Evolutionary conservation across 2,113 vertebrate genomes (phyloP).

Genomic region (Panthera tigris): DNA sequence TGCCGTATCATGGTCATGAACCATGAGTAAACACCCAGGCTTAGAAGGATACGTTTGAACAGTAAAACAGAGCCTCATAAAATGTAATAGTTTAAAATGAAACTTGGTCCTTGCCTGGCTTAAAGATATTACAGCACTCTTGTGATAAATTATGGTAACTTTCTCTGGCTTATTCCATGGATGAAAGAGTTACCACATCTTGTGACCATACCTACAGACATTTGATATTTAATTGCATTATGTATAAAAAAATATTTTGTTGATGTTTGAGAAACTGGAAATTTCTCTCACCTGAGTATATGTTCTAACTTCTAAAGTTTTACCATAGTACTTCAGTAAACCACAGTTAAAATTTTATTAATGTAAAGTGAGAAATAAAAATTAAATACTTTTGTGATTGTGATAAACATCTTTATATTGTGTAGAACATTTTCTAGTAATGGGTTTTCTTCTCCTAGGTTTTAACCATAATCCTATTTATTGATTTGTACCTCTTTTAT

Average conservation of each 20-base stretch:
- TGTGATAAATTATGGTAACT: not conserved
- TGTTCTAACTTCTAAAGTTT: not conserved
- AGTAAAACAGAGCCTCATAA: not conserved
- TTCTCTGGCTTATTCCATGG: not conserved
- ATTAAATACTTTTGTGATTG: not conserved
- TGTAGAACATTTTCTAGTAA: not conserved
- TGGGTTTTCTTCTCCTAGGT: not conserved
- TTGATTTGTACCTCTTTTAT: constrained; percentile 21
- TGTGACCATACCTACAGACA: not conserved
- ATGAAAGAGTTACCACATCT: not conserved
- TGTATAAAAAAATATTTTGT: not conserved
- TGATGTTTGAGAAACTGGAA: constrained; percentile 22
- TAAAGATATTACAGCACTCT: not conserved
- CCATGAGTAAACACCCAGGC: not conserved
- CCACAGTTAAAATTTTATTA: constrained; percentile 15
- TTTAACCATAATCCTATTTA: not conserved
- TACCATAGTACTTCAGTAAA: not conserved
- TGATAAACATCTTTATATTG: constrained; percentile 31
- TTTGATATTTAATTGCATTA: constrained; percentile 24
- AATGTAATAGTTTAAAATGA: not conserved
- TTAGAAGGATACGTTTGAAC: not conserved
- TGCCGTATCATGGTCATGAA: not conserved
- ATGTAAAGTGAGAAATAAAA: constrained; percentile 4
- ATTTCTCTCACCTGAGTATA: not conserved
- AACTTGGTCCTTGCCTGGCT: not conserved